Evolutionary conservation across 2,113 vertebrate genomes (phyloP).

Genomic region (Brienomyrus longianalis): DNA sequence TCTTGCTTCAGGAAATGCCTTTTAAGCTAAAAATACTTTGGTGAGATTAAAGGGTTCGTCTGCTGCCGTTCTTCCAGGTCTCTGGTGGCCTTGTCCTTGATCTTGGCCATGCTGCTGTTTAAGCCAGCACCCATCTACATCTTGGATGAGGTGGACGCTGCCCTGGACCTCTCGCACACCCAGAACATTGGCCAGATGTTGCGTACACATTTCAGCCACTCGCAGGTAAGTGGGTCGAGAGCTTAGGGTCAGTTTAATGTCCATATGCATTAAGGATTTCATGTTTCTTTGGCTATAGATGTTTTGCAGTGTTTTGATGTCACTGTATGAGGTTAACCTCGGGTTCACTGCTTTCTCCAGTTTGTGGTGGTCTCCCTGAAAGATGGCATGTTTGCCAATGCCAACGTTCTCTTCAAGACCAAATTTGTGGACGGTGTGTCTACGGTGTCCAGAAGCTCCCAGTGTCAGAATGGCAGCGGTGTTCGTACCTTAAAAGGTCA

Average conservation of each 20-base stretch:
- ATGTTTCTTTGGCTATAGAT: not conserved
- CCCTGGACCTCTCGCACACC: conserved; percentile 92
- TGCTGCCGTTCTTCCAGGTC: conserved; percentile 61
- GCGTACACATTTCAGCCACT: conserved; percentile 79
- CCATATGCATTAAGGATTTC: not conserved
- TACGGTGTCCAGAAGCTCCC: conserved; percentile 65
- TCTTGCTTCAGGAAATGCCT: not conserved
- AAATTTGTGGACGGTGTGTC: conserved; percentile 90
- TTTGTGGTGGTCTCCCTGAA: conserved; percentile 96
- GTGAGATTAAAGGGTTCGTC: not conserved
- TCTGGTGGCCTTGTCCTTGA: conserved; percentile 88
- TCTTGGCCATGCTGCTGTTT: conserved; percentile 90
- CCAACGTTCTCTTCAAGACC: conserved; percentile 90
- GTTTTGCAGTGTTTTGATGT: not conserved
- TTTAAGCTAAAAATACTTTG: not conserved
- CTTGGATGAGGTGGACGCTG: conserved; percentile 93
- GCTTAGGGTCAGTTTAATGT: not conserved
- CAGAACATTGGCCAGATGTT: conserved; percentile 98
- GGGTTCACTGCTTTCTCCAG: conserved; percentile 45
- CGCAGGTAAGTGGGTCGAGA: conserved; percentile 65
- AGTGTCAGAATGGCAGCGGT: conserved; percentile 51
- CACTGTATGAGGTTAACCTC: not conserved
- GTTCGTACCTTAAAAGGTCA: not conserved
- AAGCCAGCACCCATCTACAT: conserved; percentile 98
- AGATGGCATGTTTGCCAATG: conserved; percentile 98